Percentiles rank a stretch among this genome's conserved stretches.
These are phyloP conservation scores for Nothoprocta pentlandii DNA, from an alignment of 2,113 vertebrate species.

Conservation along the genomic window DNA sequence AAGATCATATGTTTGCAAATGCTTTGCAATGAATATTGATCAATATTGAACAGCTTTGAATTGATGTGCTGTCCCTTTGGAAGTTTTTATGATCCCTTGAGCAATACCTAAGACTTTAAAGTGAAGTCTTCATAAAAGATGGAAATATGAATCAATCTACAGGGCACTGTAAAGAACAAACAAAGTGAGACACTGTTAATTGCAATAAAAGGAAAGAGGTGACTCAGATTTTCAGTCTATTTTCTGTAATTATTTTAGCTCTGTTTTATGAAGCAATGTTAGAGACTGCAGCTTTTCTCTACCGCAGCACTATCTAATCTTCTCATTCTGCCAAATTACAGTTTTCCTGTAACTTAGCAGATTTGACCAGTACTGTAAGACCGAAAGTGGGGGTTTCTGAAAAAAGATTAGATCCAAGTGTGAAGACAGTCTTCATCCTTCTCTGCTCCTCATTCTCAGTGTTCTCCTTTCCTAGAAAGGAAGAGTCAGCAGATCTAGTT, in stretches of 20 bases:
- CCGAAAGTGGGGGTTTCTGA: background rate
- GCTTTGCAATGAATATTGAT: conserved; percentile 1
- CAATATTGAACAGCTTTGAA: background rate
- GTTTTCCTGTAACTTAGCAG: background rate
- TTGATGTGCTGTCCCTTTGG: background rate
- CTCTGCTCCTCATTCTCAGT: background rate
- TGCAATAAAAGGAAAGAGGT: background rate
- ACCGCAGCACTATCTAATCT: background rate
- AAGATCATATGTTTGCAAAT: background rate
- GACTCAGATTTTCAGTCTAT: background rate
- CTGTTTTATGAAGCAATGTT: background rate
- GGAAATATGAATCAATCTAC: background rate
- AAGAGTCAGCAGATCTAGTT: background rate
- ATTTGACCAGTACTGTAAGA: background rate
- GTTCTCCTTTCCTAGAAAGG: background rate
- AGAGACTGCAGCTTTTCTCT: background rate
- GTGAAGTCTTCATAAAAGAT: background rate
- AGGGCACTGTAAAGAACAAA: background rate
- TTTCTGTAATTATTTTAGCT: background rate
- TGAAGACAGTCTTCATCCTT: background rate
- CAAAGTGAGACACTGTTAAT: background rate
- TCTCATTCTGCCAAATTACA: background rate
- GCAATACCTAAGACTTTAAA: background rate
- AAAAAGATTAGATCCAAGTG: background rate
- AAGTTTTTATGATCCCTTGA: background rate